phyloP scores from a whole-genome alignment of 2,888 invertebrate genomes.

The Catocala nupta region DNA sequence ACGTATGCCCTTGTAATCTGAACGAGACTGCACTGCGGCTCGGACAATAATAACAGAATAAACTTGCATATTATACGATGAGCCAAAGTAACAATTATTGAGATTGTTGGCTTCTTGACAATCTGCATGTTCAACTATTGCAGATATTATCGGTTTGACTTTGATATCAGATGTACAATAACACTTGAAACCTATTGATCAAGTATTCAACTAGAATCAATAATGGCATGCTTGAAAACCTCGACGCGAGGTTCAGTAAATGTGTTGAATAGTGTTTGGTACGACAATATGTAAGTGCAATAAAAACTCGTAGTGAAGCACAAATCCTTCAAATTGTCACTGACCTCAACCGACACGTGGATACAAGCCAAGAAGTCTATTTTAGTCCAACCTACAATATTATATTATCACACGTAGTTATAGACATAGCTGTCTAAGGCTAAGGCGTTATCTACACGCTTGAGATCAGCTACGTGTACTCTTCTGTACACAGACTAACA shows the following conservation, averaged over 20 bases:
- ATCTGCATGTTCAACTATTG: constrained; percentile 30
- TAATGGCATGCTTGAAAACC: constrained; percentile 8
- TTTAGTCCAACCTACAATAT: constrained; percentile 62
- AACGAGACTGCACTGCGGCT: neutral
- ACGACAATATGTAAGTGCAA: constrained; percentile 5
- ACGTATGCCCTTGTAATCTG: constrained; percentile 12
- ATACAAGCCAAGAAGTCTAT: constrained; percentile 75
- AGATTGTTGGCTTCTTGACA: constrained; percentile 42
- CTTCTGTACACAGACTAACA: neutral
- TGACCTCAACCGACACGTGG: constrained; percentile 71
- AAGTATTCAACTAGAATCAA: constrained; percentile 12
- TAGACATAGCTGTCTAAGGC: constrained; percentile 18
- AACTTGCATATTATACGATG: neutral
- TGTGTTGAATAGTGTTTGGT: neutral
- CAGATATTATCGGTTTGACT: constrained; percentile 30
- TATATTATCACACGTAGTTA: constrained; percentile 48
- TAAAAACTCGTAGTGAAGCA: constrained; percentile 21
- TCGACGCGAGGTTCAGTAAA: neutral
- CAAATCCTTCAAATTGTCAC: constrained; percentile 54
- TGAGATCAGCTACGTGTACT: neutral
- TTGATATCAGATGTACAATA: constrained; percentile 34
- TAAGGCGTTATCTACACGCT: constrained; percentile 30
- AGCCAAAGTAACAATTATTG: constrained; percentile 33
- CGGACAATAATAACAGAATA: neutral
- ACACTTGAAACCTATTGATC: constrained; percentile 15